These are phyloP conservation scores for Centroberyx gerrardi DNA, from an alignment of 2,797 vertebrate species.

Conservation along the genomic window DNA sequence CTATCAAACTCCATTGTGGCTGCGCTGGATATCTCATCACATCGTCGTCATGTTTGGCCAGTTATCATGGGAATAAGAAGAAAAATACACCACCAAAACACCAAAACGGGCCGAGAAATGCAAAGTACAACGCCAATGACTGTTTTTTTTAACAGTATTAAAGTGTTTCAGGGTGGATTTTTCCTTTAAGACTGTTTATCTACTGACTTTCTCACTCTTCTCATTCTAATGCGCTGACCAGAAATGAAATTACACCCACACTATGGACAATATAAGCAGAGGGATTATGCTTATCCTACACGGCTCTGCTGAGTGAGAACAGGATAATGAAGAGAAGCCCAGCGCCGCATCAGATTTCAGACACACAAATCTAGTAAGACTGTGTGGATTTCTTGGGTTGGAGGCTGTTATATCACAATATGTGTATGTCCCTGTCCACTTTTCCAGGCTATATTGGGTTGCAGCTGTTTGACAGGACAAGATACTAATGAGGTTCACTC, in stretches of 20 bases:
- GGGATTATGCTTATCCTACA: constrained; percentile 42
- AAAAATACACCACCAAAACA: no score
- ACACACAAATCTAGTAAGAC: constrained; percentile 11
- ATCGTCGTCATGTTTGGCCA: no score
- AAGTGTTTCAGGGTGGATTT: no score
- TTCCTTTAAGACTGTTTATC: not conserved
- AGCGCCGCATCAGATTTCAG: constrained; percentile 27
- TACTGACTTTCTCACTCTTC: not conserved
- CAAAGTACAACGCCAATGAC: no score
- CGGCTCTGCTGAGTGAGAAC: constrained; percentile 8
- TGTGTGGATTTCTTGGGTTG: constrained; percentile 12
- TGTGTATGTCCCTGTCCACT: constrained; percentile 9
- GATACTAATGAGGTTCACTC: constrained; percentile 53
- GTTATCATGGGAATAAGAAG: no score
- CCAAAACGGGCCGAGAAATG: no score
- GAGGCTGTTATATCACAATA: constrained; percentile 1
- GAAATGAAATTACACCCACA: constrained; percentile 17
- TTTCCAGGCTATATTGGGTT: constrained; percentile 61
- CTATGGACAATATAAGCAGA: constrained; percentile 9
- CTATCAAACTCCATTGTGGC: constrained; percentile 11
- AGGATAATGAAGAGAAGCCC: constrained; percentile 41
- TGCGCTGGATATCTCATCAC: no score
- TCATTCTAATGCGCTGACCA: not conserved
- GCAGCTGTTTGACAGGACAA: constrained; percentile 57
- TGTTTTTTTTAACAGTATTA: no score